Percentiles rank a stretch among this genome's conserved stretches.
Conservation (phyloP, 1,140 invertebrate species). For the Lepidurus couesii region DNA sequence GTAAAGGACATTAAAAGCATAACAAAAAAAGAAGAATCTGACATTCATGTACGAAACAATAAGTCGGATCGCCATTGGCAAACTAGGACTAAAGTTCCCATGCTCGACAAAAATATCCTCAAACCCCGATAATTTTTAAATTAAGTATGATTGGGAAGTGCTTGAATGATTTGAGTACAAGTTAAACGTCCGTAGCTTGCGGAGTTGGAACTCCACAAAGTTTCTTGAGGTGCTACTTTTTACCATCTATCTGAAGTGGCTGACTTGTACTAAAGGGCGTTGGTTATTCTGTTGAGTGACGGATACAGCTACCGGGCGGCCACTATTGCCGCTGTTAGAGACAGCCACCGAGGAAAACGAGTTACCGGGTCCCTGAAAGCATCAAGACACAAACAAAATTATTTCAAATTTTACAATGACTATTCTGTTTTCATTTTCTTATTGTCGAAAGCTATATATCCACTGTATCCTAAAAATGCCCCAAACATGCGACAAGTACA, state of each 20-base stretch:
- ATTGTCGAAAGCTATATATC: too few relatives aligned
- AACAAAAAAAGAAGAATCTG: too few relatives aligned
- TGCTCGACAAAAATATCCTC: too few relatives aligned
- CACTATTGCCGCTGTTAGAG: neutral
- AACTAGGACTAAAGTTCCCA: too few relatives aligned
- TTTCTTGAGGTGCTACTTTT: neutral
- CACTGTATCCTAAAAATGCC: too few relatives aligned
- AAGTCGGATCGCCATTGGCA: too few relatives aligned
- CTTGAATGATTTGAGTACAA: neutral
- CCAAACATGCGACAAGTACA: too few relatives aligned
- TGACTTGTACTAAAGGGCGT: neutral
- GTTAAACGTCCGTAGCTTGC: neutral
- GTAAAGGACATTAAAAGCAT: too few relatives aligned
- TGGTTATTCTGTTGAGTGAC: slow-evolving; percentile 2
- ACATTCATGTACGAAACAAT: too few relatives aligned
- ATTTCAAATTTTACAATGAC: neutral
- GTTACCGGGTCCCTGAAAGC: neutral
- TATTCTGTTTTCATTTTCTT: neutral
- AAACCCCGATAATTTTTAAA: too few relatives aligned
- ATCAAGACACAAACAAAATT: neutral
- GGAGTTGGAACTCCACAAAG: neutral
- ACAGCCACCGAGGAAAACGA: neutral
- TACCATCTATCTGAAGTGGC: neutral
- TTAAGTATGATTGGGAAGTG: too few relatives aligned
- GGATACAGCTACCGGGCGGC: neutral